Evolutionary conservation across 2,888 invertebrate genomes (phyloP), one percentile per base, ranked within the genome.

Genomic region (Brenthis hecate): DNA sequence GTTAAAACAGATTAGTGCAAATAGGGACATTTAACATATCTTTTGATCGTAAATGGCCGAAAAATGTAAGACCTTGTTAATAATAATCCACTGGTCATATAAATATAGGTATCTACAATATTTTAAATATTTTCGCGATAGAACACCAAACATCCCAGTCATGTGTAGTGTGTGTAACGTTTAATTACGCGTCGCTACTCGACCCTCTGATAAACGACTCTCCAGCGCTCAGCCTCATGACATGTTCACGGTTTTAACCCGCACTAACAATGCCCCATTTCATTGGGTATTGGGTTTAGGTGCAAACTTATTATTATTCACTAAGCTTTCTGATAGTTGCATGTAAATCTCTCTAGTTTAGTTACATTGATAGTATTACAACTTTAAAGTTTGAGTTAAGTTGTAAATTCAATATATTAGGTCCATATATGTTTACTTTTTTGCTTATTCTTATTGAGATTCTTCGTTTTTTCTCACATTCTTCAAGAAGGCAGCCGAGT

Each of bases 121-220:
- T 3, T 43, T 43, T 43, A 43, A 43, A 43, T 43, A 43, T 43
- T 43, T 43, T 43, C 36, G 2, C 11, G 2, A 43, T 43, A 1
- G 36, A 43, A 43, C 36, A 43, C 36, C 36, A 67, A 73, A 56
- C 75, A 5, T 23, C n/a, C 55, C 56, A 19, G 0, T 78, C 56
- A 79, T 85, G 76, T 80, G 83, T 81, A 65, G 69, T 65, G 64
- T 76, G 75, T 77, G 83, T 82, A 81, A 80, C 83, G 83, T 88
- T 89, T 89, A 90, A 91, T 91, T 90, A 89, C 86, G 83, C 84
- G 81, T 73, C 77, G 83, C 85, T 85, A 83, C 90, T 90, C 88
- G 85, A 86, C 85, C 80, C 83, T 77, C 84, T 87, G 88, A 89
- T 89, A 86, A 88, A 89, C 85, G 87, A 87, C 88, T 85, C 89